Evolutionary conservation across 2,797 vertebrate genomes (phyloP), one percentile per base, ranked within the genome.

Genomic region (Sebastes matsubarae): DNA sequence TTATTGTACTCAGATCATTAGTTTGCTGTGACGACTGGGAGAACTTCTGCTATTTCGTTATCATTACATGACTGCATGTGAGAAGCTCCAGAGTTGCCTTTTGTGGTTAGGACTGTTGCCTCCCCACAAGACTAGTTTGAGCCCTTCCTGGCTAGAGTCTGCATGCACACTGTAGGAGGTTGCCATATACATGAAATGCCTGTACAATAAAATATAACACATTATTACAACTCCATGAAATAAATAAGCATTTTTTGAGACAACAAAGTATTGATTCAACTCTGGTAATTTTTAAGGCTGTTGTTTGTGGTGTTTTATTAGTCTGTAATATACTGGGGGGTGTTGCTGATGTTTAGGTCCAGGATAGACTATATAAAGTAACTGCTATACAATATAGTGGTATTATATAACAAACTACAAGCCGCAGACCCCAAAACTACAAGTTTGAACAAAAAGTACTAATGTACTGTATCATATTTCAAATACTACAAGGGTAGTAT

Each of bases 381-480:
- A 55, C 16, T 38, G 18, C 32, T 36, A 64, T 60, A 86, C 68
- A 71, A 36, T 55, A 68, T 38, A 69, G 76, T 61, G 30, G 14
- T 22, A 22, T 10, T 71, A 4, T 60, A 66, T 29, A 64, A 2
- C 60, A 50, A 88, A 36, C 8, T 61, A 22, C 36, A 59, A 42
- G 6, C 22, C 55, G 20, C 2, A 20, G 18, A 36, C 29, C 9
- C 13, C 2, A 3, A 61, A 34, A 54, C 22, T 32, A 74, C 27
- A 10, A 25, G 81, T 78, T 84, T 87, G 60, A 73, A 61, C 8
- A 32, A 58, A 38, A 65, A 46, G 6, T 8, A 57, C 6, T 52
- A 30, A 34, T 4, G 9, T 27, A 11, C 14, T 7, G 6, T 30
- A 3, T 27, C 2, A 54, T 24, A 71, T 54, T 66, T 67, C 3